Conservation (phyloP, 1,140 invertebrate species). For the Nebria ingens region DNA sequence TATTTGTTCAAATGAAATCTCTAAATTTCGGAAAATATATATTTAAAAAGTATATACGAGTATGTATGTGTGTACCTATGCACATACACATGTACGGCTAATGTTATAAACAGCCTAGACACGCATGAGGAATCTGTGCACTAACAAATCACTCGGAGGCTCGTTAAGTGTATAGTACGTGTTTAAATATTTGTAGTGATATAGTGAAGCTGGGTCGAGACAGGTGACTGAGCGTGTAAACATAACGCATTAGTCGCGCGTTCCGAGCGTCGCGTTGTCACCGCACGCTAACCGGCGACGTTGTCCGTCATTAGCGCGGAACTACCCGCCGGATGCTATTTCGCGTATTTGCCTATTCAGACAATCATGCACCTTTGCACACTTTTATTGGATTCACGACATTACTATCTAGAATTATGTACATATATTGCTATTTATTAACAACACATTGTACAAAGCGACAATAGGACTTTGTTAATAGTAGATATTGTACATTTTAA, state of each 20-base stretch:
- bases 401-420: no score
- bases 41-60: no score
- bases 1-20: no score
- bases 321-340: no score
- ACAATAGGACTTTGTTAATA: no score
- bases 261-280: background rate
- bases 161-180: conserved; percentile 11
- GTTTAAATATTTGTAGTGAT: conserved; percentile 14
- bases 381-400: no score
- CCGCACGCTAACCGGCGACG: background rate
- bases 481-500: background rate
- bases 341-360: no score
- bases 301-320: background rate
- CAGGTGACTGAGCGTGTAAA: conserved; percentile 11
- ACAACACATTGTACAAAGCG: no score
- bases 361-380: no score
- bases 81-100: background rate
- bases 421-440: no score
- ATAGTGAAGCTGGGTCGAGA: conserved; percentile 1
- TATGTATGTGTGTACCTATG: background rate
- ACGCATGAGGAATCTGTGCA: conserved; percentile 13
- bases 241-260: conserved; percentile 7
- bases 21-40: no score
- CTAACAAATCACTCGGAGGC: conserved; percentile 15
- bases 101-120: background rate